phyloP scores from a whole-genome alignment of 2,888 invertebrate genomes.

The Ennomos erosarius region DNA sequence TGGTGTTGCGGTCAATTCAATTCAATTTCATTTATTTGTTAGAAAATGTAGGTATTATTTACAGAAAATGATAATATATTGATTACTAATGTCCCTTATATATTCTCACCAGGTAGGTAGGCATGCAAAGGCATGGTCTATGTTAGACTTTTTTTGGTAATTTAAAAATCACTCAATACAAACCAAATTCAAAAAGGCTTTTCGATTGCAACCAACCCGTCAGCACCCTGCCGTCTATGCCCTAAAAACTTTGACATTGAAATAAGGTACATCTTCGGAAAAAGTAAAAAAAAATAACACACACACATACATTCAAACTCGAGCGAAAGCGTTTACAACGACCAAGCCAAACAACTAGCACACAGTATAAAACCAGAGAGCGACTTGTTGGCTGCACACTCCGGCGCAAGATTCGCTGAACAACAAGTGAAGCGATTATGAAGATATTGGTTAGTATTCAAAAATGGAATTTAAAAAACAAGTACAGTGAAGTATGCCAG shows the following conservation, averaged over 20 bases:
- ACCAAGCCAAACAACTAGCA: constrained; percentile 67
- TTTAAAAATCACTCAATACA: too few species aligned
- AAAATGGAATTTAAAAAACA: constrained; percentile 17
- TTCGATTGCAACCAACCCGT: neutral
- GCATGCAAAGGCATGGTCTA: too few species aligned
- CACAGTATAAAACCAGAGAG: constrained; percentile 74
- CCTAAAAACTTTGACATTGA: constrained; percentile 31
- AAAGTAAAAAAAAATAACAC: constrained; percentile 43
- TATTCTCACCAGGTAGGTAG: too few species aligned
- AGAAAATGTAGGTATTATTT: too few species aligned
- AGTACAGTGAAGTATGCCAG: constrained; percentile 39
- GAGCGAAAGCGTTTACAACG: constrained; percentile 79
- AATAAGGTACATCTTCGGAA: constrained; percentile 43
- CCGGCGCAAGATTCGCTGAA: constrained; percentile 76
- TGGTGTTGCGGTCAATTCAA: too few species aligned
- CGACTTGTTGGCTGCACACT: constrained; percentile 63
- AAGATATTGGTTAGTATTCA: constrained; percentile 78
- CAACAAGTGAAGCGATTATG: constrained; percentile 78
- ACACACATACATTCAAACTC: constrained; percentile 56
- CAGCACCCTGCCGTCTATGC: constrained; percentile 12
- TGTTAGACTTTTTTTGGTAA: too few species aligned
- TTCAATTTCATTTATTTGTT: too few species aligned
- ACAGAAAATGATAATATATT: too few species aligned
- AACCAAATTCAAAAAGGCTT: neutral
- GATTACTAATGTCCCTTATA: too few species aligned